A percentile compares a stretch with the other conserved stretches of the same genome.
phyloP scores from a whole-genome alignment of 2,888 invertebrate species.

The Lasius fuliginosus region DNA sequence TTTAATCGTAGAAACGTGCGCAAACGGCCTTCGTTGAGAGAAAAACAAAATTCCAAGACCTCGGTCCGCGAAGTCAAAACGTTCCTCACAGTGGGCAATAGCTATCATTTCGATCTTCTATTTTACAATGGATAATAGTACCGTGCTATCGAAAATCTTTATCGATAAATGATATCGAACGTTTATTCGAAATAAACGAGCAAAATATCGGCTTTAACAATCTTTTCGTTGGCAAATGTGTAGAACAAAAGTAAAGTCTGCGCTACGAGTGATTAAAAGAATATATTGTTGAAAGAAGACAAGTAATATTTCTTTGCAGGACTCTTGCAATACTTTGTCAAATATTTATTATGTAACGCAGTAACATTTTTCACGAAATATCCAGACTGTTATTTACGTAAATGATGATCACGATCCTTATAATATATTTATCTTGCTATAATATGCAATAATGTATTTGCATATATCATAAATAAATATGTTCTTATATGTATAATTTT shows the following conservation, averaged over 20 bases:
- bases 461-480: neutral
- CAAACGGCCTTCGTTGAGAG: constrained; percentile 54
- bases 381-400: neutral
- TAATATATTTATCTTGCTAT: neutral
- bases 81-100: neutral
- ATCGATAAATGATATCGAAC: neutral
- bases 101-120: constrained; percentile 7
- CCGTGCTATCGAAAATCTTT: neutral
- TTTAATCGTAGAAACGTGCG: constrained; percentile 65
- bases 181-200: neutral
- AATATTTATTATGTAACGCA: neutral
- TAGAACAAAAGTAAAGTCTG: neutral
- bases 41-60: constrained; percentile 56
- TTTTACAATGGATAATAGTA: neutral
- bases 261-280: neutral
- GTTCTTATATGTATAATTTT: neutral
- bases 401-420: neutral
- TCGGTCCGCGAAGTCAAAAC: neutral
- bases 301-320: neutral
- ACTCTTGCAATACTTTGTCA: neutral
- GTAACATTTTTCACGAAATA: neutral
- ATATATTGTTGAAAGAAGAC: constrained; percentile 12
- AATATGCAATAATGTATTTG: neutral
- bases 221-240: neutral
- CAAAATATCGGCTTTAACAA: neutral